A percentile compares a stretch with the other conserved stretches of the same genome.
phyloP scores from a whole-genome alignment of 2,113 vertebrate species.

The Pteruthius melanotis region DNA sequence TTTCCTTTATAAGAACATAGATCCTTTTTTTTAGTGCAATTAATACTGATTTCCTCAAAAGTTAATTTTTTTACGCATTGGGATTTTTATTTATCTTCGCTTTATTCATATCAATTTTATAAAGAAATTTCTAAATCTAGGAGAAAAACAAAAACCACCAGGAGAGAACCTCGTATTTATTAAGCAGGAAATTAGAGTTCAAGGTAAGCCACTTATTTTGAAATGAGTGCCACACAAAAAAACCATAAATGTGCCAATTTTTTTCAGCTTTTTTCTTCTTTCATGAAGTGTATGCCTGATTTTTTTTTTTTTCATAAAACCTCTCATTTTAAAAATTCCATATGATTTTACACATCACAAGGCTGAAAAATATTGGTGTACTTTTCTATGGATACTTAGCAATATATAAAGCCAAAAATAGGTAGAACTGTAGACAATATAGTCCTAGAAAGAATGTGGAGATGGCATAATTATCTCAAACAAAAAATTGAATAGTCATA shows the following conservation, averaged over 20 bases:
- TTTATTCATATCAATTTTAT: not conserved
- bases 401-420: not conserved
- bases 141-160: not conserved
- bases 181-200: not conserved
- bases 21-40: not conserved
- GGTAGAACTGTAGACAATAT: not conserved
- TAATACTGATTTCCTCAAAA: not conserved
- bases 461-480: not conserved
- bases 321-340: not conserved
- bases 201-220: not conserved
- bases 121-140: not conserved
- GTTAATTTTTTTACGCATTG: not conserved
- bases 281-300: not conserved
- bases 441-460: not conserved
- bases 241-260: not conserved
- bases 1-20: not conserved
- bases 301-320: not conserved
- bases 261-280: not conserved
- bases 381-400: fast-evolving
- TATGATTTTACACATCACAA: not conserved
- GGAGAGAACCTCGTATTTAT: not conserved
- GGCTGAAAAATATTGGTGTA: not conserved
- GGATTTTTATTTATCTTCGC: not conserved
- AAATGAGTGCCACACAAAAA: not conserved
- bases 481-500: not conserved